Conservation (phyloP, 2,797 vertebrate genomes). For the Apogon hyalosoma region DNA sequence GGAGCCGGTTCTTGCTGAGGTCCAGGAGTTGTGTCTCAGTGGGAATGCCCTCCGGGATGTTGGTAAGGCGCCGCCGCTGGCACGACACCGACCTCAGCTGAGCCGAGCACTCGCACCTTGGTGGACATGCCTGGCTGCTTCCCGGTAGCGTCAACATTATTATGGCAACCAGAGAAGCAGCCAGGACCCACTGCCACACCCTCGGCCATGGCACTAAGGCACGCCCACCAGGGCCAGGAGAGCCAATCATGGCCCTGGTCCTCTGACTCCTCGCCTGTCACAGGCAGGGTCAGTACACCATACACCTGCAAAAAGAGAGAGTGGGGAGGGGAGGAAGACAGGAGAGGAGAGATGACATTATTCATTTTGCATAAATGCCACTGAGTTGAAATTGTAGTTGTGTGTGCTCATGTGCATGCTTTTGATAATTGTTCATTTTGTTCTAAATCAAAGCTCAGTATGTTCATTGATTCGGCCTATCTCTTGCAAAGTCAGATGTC, state of each 20-base stretch:
- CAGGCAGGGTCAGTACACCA: slow-evolving; percentile 84
- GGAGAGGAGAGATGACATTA: not conserved
- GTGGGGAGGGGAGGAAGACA: slow-evolving; percentile 1
- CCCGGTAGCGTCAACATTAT: slow-evolving; percentile 83
- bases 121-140: slow-evolving; percentile 87
- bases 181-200: slow-evolving; percentile 80
- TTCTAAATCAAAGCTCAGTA: too few species aligned
- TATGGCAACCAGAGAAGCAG: slow-evolving; percentile 72
- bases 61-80: slow-evolving; percentile 89
- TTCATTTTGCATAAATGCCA: too few species aligned
- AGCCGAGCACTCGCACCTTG: slow-evolving; percentile 92
- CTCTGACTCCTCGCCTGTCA: slow-evolving; percentile 79
- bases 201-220: slow-evolving; percentile 79
- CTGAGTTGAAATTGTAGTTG: too few species aligned
- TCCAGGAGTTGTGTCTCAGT: slow-evolving; percentile 93
- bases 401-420: too few species aligned
- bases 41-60: slow-evolving; percentile 96
- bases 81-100: slow-evolving; percentile 91
- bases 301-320: slow-evolving; percentile 78
- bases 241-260: slow-evolving; percentile 83
- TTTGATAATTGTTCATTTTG: too few species aligned
- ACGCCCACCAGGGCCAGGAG: slow-evolving; percentile 86
- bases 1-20: slow-evolving; percentile 95
- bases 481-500: too few species aligned
- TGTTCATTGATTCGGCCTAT: too few species aligned